phyloP scores from a whole-genome alignment of 2,888 invertebrate species.

The Agapetus fuscipes region DNA sequence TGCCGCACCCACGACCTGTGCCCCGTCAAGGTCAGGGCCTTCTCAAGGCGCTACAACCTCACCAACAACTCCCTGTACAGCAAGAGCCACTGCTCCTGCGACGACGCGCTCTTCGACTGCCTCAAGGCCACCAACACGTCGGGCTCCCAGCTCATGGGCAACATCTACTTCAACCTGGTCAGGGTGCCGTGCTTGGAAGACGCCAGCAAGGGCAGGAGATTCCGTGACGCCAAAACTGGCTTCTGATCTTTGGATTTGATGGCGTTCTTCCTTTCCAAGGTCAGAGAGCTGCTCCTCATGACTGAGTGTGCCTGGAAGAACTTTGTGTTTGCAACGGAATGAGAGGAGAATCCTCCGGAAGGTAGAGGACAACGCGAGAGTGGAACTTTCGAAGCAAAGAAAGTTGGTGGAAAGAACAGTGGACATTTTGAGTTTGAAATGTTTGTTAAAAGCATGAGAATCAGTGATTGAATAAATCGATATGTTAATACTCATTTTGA shows the following conservation, averaged over 20 bases:
- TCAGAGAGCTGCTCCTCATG: constrained; percentile 16
- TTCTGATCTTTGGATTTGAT: constrained; percentile 31
- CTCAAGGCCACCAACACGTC: constrained; percentile 65
- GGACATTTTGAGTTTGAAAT: too few relatives aligned
- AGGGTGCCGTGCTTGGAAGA: constrained; percentile 66
- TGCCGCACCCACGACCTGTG: constrained; percentile 88
- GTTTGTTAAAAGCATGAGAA: too few relatives aligned
- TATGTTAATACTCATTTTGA: too few relatives aligned
- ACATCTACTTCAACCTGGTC: constrained; percentile 77
- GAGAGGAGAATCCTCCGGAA: too few relatives aligned
- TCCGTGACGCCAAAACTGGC: constrained; percentile 43
- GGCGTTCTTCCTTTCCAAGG: constrained; percentile 5
- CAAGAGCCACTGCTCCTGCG: constrained; percentile 84
- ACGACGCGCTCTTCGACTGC: constrained; percentile 72
- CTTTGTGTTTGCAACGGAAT: constrained; percentile 14
- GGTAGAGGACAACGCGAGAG: too few relatives aligned
- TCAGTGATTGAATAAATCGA: too few relatives aligned
- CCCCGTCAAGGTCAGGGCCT: constrained; percentile 66
- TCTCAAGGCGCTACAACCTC: constrained; percentile 66
- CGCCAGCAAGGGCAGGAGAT: constrained; percentile 30
- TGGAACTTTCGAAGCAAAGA: too few relatives aligned
- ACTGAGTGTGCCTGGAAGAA: constrained; percentile 11
- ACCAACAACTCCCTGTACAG: constrained; percentile 78
- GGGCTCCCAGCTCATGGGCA: constrained; percentile 67
- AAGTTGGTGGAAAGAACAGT: too few relatives aligned